Base-by-base conservation (phyloP, 2,113 vertebrate genomes). In the Phasianus colchicus region DNA sequence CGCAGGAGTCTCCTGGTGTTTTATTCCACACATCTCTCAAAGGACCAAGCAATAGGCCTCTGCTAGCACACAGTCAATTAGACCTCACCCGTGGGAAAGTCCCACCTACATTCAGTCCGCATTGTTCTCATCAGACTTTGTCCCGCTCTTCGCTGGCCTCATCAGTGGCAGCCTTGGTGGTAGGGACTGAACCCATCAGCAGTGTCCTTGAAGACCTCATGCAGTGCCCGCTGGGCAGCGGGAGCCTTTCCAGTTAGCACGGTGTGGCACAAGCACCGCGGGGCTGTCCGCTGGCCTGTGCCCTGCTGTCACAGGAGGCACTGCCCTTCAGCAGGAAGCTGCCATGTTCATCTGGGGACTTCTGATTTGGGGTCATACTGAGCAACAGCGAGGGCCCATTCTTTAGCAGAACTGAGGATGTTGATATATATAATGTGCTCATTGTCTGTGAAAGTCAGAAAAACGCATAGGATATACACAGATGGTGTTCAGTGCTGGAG, bases 141-240 rank as follows among this genome's bases (percentile, higher is more conserved):
- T 73, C 14, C 29, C 58, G 17, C 22, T 91, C 21, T 32, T 92
- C 2, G 10, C n/a, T 50, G 50, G 5, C 32, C 73, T 32, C 19
- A n/a, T 60, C 42, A 8, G 29, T 73, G 73, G 16, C 24, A 86
- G 73, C 15, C 30, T 76, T 90, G 54, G 52, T 22, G n/a, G 22
- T 38, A 64, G 85, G 42, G 25, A 83, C 13, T 9, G 29, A n/a
- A 22, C 32, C 27, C 34, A 75, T 29, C 30, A 64, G 1, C 7
- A 19, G 8, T 36, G 22, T 40, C 34, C 38, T 47, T 55, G 47
- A 83, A 36, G 27, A 38, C 10, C 4, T 3, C 9, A 13, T 80
- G 66, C 1, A 7, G 29, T 58, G 30, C 15, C 24, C 1, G 0
- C 18, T 11, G 25, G 13, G 75, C 58, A 42, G 20, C 25, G 52